phyloP scores from a whole-genome alignment of 2,113 vertebrate genomes.

The Jacana jacana region DNA sequence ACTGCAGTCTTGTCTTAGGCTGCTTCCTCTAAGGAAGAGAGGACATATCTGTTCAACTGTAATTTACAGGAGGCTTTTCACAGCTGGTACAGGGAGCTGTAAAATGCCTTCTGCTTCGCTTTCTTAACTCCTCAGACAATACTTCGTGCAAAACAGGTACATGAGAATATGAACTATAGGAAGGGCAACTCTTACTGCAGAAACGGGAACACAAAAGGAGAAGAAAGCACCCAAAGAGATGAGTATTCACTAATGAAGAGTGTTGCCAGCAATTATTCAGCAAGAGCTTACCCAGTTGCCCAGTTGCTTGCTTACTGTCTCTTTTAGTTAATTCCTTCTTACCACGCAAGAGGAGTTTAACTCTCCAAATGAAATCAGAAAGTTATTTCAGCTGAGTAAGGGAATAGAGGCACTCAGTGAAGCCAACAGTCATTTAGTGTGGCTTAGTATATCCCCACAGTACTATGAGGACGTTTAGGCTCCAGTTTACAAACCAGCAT shows the following conservation, averaged over 20 bases:
- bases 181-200: background rate
- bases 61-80: background rate
- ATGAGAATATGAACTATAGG: background rate
- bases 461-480: background rate
- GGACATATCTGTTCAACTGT: background rate
- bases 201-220: background rate
- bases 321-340: background rate
- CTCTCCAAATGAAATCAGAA: background rate
- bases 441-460: background rate
- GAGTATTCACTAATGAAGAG: background rate
- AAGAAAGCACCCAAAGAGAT: background rate
- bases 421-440: background rate
- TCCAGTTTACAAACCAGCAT: background rate
- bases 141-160: background rate
- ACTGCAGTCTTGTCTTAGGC: background rate
- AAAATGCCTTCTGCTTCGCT: background rate
- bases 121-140: background rate
- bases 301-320: background rate
- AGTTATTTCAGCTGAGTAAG: background rate
- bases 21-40: background rate
- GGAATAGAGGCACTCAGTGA: background rate
- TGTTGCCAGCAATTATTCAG: background rate
- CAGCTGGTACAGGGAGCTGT: background rate
- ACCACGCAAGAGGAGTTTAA: background rate
- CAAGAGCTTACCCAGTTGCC: background rate